Evolutionary conservation across 2,113 vertebrate genomes (phyloP).

Genomic region (Cynocephalus volans): DNA sequence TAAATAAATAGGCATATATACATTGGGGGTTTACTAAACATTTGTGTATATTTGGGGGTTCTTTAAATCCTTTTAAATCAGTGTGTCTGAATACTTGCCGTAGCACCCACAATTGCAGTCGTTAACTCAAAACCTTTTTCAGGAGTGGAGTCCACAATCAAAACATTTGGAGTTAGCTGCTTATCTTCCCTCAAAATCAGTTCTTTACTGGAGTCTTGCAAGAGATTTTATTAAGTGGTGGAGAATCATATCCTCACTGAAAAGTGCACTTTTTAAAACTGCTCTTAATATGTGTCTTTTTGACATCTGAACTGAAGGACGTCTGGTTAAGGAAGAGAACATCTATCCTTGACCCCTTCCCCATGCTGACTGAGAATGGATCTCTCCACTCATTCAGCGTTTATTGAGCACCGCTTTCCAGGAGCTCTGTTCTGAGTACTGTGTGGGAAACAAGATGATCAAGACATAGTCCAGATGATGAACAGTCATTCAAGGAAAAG

Average conservation of each 20-base stretch:
- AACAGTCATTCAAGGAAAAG: not conserved
- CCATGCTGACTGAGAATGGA: not conserved
- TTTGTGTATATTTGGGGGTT: not conserved
- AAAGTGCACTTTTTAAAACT: slow-evolving; percentile 43
- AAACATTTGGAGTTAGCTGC: not conserved
- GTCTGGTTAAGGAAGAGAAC: not conserved
- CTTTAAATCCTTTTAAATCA: no score
- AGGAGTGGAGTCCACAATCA: not conserved
- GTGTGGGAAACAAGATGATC: not conserved
- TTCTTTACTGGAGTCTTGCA: not conserved
- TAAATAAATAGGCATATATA: not conserved
- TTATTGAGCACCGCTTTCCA: fast-evolving
- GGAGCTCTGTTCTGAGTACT: not conserved
- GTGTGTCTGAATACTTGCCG: no score
- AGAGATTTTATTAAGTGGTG: not conserved
- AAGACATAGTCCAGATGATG: not conserved
- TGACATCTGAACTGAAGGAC: not conserved
- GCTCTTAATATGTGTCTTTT: not conserved
- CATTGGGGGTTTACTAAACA: not conserved
- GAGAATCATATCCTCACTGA: not conserved
- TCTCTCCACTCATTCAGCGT: not conserved
- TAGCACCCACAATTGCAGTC: no score
- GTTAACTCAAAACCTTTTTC: not conserved
- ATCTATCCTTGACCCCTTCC: not conserved
- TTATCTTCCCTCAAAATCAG: slow-evolving; percentile 16